phyloP scores from a whole-genome alignment of 2,888 invertebrate species.

The Patella depressa region DNA sequence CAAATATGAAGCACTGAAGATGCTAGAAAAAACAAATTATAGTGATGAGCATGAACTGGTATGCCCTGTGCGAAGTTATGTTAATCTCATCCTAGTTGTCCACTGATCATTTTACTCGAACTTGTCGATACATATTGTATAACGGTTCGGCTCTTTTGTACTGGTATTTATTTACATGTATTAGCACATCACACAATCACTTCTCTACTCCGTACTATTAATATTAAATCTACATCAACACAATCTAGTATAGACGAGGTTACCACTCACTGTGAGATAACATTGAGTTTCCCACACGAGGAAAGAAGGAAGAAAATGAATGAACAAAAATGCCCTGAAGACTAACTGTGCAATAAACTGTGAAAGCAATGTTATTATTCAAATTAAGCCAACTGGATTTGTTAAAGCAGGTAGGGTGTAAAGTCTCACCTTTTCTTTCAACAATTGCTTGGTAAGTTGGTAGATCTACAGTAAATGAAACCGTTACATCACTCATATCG shows the following conservation, averaged over 20 bases:
- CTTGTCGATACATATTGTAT: neutral
- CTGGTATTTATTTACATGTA: too few relatives aligned
- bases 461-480: neutral
- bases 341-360: neutral
- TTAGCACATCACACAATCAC: neutral
- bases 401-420: constrained; percentile 3
- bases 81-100: neutral
- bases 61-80: neutral
- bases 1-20: neutral
- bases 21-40: neutral
- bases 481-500: neutral
- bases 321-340: constrained; percentile 1
- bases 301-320: constrained; percentile 1
- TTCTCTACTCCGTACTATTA: neutral
- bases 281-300: neutral
- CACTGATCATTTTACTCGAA: constrained; percentile 3
- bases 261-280: too few relatives aligned
- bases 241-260: neutral
- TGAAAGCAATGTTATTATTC: neutral
- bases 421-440: constrained; percentile 5
- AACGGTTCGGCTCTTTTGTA: neutral
- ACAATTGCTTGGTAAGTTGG: constrained; percentile 1
- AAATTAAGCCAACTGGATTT: neutral
- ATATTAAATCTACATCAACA: neutral
- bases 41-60: neutral